Base-by-base conservation (phyloP, 2,113 vertebrate genomes). In the Stercorarius parasiticus region DNA sequence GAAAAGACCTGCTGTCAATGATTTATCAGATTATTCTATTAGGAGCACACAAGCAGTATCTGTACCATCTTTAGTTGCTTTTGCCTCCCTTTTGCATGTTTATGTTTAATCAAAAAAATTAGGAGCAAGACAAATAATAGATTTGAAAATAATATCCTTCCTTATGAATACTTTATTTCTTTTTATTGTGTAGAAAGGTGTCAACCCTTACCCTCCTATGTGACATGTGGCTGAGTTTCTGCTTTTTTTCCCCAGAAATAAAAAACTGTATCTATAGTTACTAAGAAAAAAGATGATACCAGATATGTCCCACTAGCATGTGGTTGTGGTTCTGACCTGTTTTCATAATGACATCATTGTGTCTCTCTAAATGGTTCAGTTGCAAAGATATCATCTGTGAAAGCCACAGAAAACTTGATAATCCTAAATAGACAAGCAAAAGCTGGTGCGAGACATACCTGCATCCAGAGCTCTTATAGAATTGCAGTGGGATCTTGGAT, bases 301-400 rank as follows among this genome's bases (percentile, higher is more conserved):
- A 86, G 55, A 42, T 65, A 86, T 45, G 62, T 74, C 92, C 22
- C 86, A 56, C 85, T 88, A 95, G 40, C 59, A 81, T 62, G 84
- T 25, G 53, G 80, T 72, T 94, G 90, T 55, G 27, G 70, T 90
- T 92, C 82, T 95, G 92, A 96, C 93, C 94, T 87, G 73, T 94
- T 96, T 96, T 81, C 76, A 58, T 55, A 64, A 89, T 94, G 92
- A 96, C 93, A 88, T 97, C 89, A 74, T 20, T 92, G 82, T 88
- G 74, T 82, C 73, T 96, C 70, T 96, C 92, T 84, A 95, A 72
- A 92, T 15, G 15, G 58, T 86, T 91, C 82, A 82, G 74, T 71
- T 9, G 56, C 77, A 43, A 89, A 86, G 72, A 72, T 52, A 64
- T 56, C 71, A 71, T 95, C 89, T 89, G 78, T 73, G 86, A 85